Base-by-base conservation (phyloP, 2,797 vertebrate species). In the Spatula versicolor region DNA sequence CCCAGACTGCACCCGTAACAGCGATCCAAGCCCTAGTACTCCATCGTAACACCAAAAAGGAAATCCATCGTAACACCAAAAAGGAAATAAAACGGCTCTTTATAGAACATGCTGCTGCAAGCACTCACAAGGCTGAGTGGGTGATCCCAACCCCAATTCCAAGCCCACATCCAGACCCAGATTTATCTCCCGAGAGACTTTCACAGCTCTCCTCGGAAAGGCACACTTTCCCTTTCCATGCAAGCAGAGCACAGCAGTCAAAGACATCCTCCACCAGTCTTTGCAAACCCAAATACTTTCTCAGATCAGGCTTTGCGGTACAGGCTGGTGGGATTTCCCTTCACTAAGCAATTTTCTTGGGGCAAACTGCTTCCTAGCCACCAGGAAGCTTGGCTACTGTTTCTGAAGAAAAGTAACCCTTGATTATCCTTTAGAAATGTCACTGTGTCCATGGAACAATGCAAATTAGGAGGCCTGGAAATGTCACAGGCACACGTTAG, bases 131-230 rank as follows among this genome's bases (percentile, higher is more conserved):
- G 84, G 81, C 86, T 96, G 96, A 96, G 96, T 96, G 96, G 96
- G 96, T 95, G 96, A 95, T 96, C 72, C 92, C 93, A 85, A 86
- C 81, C 86, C 95, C 90, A 96, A 46, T 92, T 89, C 88, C 90
- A 94, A 96, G 86, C 94, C 92, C 92, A 80, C 87, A 88, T 86
- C 90, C 78, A 91, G 86, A 92, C 95, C 88, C 81, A 95, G 93
- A 96, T 96, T 96, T 95, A 85, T 94, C 90, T 95, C 84, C 81
- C 5, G 6, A 87, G 86, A 80, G 80, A 87, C 90, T 77, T 95
- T 96, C 88, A 95, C 95, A 94, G 93, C 83, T 95, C 86, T 80
- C 58, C 63, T 86, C 68, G 62, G 91, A 89, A 93, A 84, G 78
- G 86, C 83, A 90, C n/a, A 5, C 43, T 78, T 81, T 55, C 68